Evolutionary conservation across 2,113 vertebrate genomes (phyloP), one percentile per base, ranked within the genome.

Genomic region (Turdus rufiventris): DNA sequence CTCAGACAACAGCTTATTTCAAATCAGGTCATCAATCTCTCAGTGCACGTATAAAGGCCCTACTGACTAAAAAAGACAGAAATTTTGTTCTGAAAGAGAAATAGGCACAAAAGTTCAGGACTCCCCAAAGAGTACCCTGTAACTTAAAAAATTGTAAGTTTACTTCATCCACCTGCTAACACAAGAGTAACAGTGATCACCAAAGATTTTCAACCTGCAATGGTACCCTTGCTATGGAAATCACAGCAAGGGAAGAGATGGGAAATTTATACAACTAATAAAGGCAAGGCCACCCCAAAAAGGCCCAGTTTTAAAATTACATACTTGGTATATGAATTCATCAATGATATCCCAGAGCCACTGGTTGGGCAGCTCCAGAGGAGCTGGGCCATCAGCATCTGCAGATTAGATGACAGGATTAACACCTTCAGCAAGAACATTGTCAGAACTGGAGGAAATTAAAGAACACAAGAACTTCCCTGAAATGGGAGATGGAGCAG

Each of bases 341-440:
- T 99, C 99, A 5, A 99, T 99, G 81, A 99, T 99, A 96, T 99
- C 99, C 99, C 99, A 99, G 18, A 99, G 98, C 99, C 99, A 99
- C 92, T 99, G 99, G 97, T 99, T 99, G 54, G 99, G 99, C 20
- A 99, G 98, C 86, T 99, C 99, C 75, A 99, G 95, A 33, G 99
- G 99, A 80, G 99, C 99, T 5, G 99, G 99, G 9, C 99, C 99
- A 96, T 99, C 99, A 70, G 99, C 99, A 98, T 99, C 99, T 99
- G 95, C 20, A 95, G 10, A 85, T 67, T 0, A 74, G 19, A 51
- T 8, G 10, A 79, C n/a, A 71, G 14, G 24, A 12, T 80, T 71
- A 89, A 73, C 3, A 60, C 8, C 28, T 42, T 25, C 18, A 78
- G 23, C 19, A 61, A 90, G 26, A 76, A 68, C 23, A 65, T 4